Conservation (phyloP, 1,140 invertebrate genomes). For the Habropoda laboriosa region DNA sequence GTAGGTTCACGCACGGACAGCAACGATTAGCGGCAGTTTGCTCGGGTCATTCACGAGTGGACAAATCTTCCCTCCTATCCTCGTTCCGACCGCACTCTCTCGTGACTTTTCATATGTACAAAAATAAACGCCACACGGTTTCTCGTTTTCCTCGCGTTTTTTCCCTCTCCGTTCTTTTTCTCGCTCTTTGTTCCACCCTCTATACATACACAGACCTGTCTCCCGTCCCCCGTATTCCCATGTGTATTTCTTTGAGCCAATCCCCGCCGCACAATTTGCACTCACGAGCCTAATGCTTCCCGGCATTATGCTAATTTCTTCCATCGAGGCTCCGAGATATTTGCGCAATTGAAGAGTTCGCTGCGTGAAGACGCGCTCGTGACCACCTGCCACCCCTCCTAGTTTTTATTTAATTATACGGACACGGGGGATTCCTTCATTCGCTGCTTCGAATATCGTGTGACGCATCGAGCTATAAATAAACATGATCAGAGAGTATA, state of each 20-base stretch:
- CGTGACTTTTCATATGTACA: conserved; percentile 38
- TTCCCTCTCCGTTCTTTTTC: conserved; percentile 7
- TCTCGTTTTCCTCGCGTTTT: too few relatives aligned
- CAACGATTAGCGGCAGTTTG: conserved; percentile 39
- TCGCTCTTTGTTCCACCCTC: not conserved
- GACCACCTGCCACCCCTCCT: conserved; percentile 50
- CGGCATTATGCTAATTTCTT: conserved; percentile 71
- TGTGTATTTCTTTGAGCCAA: conserved; percentile 53
- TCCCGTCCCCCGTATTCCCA: conserved; percentile 1
- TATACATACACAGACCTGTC: not conserved
- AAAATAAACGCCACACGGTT: not conserved
- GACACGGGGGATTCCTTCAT: not conserved
- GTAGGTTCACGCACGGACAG: not conserved
- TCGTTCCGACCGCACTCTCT: conserved; percentile 23
- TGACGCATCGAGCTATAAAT: not conserved
- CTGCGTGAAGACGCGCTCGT: conserved; percentile 60
- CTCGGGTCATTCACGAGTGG: not conserved
- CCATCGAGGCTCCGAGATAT: conserved; percentile 63
- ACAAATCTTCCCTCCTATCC: not conserved
- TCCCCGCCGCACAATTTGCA: conserved; percentile 61
- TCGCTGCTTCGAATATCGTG: not conserved
- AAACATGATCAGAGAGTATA: too few relatives aligned
- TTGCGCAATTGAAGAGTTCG: conserved; percentile 66
- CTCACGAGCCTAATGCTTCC: conserved; percentile 67
- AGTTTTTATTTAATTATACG: conserved; percentile 10